phyloP scores from a whole-genome alignment of 1,140 invertebrate genomes.

The Hormaphis cornu region DNA sequence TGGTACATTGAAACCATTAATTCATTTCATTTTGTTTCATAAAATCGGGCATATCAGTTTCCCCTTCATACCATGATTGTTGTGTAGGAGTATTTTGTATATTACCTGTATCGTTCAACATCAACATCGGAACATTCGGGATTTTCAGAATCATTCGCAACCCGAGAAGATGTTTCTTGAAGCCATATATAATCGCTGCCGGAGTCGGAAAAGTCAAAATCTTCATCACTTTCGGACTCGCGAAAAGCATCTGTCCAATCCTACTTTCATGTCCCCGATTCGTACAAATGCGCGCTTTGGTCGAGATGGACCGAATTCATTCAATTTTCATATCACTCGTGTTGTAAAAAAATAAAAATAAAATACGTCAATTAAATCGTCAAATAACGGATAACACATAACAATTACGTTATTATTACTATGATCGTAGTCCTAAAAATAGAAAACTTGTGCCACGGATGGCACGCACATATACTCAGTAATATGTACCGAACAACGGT shows the following conservation, averaged over 20 bases:
- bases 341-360: not conserved
- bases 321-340: not conserved
- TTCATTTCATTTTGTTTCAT: not conserved
- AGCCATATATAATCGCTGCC: not conserved
- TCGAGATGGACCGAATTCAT: not conserved
- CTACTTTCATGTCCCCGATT: not conserved
- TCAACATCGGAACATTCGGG: not conserved
- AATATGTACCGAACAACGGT: not conserved
- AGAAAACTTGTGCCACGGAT: too few relatives aligned
- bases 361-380: not conserved
- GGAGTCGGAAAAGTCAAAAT: not conserved
- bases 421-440: not conserved
- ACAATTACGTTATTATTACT: not conserved
- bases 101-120: not conserved
- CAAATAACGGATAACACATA: not conserved
- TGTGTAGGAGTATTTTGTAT: not conserved
- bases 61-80: not conserved
- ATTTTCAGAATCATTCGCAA: not conserved
- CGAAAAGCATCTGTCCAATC: not conserved
- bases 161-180: too few relatives aligned
- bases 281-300: not conserved
- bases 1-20: not conserved
- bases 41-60: not conserved
- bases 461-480: too few relatives aligned
- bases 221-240: not conserved